Evolutionary conservation across 2,888 invertebrate species (phyloP).

Genomic region (Hartigia nigra): DNA sequence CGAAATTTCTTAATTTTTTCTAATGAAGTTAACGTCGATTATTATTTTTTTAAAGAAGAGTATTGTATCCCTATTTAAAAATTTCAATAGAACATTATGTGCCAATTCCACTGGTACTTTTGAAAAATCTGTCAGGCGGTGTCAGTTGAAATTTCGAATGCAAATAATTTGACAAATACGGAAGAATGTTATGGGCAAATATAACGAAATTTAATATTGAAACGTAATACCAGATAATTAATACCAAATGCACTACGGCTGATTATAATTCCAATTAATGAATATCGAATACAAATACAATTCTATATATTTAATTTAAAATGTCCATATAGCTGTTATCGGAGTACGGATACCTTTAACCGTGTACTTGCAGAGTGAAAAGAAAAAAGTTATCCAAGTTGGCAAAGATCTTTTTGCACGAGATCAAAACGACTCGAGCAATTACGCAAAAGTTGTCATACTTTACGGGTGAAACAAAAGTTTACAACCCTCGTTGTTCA

Average conservation of each 20-base stretch:
- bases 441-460: conserved; percentile 31
- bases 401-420: conserved; percentile 12
- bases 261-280: not conserved
- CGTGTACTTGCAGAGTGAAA: not conserved
- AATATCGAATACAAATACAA: not conserved
- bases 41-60: not conserved
- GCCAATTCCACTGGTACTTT: not conserved
- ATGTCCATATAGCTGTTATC: not conserved
- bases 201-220: not conserved
- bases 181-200: not conserved
- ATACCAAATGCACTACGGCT: not conserved
- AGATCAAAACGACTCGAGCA: conserved; percentile 31
- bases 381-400: not conserved
- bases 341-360: not conserved
- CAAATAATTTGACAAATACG: not conserved
- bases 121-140: not conserved
- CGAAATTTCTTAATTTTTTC: not conserved
- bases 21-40: not conserved
- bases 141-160: not conserved
- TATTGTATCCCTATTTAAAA: not conserved
- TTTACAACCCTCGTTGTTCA: conserved; percentile 18
- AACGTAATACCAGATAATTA: not conserved
- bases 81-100: not conserved
- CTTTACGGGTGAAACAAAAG: conserved; percentile 23
- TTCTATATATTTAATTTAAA: not conserved